phyloP scores from a whole-genome alignment of 2,797 vertebrate species.

The Microctenopoma lineatum region DNA sequence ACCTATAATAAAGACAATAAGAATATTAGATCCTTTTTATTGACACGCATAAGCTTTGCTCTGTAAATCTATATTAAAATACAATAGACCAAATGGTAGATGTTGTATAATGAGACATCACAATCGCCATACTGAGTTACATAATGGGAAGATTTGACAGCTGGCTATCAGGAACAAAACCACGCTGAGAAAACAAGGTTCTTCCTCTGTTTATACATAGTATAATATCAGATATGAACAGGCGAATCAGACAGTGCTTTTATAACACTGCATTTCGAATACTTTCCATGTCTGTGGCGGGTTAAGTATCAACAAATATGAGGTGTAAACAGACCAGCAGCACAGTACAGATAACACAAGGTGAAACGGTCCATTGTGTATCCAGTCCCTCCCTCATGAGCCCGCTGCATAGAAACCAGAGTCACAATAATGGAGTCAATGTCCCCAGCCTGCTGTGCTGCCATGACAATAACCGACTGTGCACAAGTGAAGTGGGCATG shows the following conservation, averaged over 20 bases:
- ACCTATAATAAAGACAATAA: slow-evolving; percentile 80
- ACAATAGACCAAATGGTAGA: no score
- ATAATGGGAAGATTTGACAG: no score
- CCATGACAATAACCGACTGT: slow-evolving; percentile 74
- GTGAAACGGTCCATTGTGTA: slow-evolving; percentile 73
- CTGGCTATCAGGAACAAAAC: background rate
- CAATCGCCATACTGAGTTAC: no score
- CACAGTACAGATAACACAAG: slow-evolving; percentile 40
- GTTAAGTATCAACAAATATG: slow-evolving; percentile 30
- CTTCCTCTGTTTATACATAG: no score
- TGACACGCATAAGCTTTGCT: no score
- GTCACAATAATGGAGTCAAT: slow-evolving; percentile 75
- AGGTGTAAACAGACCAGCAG: slow-evolving; percentile 48
- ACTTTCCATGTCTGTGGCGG: slow-evolving; percentile 11
- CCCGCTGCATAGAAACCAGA: slow-evolving; percentile 64
- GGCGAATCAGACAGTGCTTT: background rate
- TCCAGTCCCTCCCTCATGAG: slow-evolving; percentile 60
- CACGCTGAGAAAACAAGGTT: no score
- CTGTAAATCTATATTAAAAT: no score
- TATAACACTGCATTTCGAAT: slow-evolving; percentile 13
- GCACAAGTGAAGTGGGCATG: slow-evolving; percentile 57
- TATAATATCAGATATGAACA: no score
- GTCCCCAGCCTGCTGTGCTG: slow-evolving; percentile 74
- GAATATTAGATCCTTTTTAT: background rate
- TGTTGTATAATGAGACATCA: background rate